phyloP scores from a whole-genome alignment of 2,113 vertebrate genomes.

The Catagonus wagneri region DNA sequence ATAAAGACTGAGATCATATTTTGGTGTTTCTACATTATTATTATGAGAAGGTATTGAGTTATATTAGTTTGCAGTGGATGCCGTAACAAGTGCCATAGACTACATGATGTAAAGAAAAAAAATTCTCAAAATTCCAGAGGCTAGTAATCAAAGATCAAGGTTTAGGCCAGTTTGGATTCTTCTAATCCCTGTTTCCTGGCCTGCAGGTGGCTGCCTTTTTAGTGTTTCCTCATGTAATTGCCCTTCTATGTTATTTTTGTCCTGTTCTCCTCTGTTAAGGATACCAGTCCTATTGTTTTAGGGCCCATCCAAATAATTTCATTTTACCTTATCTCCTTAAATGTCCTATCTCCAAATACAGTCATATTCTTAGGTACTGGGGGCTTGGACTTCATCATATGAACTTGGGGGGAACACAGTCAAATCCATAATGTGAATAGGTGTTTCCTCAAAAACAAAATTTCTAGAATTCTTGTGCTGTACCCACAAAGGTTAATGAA shows the following conservation, averaged over 20 bases:
- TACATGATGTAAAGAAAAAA: background rate
- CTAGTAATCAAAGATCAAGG: background rate
- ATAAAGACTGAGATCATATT: background rate
- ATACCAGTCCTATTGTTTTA: background rate
- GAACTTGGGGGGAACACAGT: background rate
- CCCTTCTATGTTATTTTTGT: background rate
- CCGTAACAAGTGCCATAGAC: background rate
- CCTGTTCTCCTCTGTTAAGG: background rate
- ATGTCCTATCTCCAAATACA: background rate
- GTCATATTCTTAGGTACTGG: background rate
- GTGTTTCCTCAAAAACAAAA: background rate
- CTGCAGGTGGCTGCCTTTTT: background rate
- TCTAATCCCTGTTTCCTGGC: background rate
- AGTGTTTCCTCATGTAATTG: background rate
- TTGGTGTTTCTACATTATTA: background rate
- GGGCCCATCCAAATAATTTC: background rate
- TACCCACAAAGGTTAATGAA: background rate
- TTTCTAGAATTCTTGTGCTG: background rate
- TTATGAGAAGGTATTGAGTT: background rate
- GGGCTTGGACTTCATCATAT: background rate
- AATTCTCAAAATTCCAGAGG: background rate
- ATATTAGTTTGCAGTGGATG: background rate
- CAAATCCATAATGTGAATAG: background rate
- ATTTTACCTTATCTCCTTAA: background rate
- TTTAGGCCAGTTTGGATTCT: background rate